Conservation (phyloP, 2,888 invertebrate genomes). For the Xanthorhoe spadicearia region DNA sequence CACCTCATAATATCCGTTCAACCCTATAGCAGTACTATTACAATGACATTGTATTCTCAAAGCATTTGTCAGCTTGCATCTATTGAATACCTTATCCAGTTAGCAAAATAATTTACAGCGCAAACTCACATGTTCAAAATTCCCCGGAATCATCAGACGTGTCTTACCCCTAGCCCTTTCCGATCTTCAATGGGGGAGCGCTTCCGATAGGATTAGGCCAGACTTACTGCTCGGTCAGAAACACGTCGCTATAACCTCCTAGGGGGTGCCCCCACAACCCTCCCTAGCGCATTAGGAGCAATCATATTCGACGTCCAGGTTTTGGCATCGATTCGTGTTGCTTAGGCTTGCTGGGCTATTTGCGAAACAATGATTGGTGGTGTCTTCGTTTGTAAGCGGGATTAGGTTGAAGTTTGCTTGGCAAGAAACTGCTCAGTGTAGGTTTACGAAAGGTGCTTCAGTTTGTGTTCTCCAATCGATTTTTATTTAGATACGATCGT, state of each 20-base stretch:
- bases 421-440: constrained; percentile 12
- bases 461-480: constrained; percentile 2
- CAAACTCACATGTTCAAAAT: constrained; percentile 40
- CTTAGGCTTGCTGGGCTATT: constrained; percentile 77
- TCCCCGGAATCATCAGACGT: constrained; percentile 63
- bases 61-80: neutral
- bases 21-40: too few relatives aligned
- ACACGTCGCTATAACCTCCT: constrained; percentile 72
- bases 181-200: constrained; percentile 82
- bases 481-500: neutral
- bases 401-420: constrained; percentile 59
- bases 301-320: constrained; percentile 83
- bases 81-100: neutral
- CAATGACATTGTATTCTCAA: neutral
- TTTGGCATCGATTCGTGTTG: constrained; percentile 82
- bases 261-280: constrained; percentile 34
- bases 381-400: constrained; percentile 72
- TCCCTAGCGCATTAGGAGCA: constrained; percentile 79
- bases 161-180: constrained; percentile 64
- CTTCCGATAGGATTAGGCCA: constrained; percentile 84
- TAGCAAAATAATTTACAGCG: constrained; percentile 11
- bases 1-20: too few relatives aligned
- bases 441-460: constrained; percentile 10
- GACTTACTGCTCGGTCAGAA: constrained; percentile 84
- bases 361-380: constrained; percentile 79